Percentiles rank a stretch among this genome's conserved stretches.
phyloP scores from a whole-genome alignment of 2,113 vertebrate species.

The Pheucticus melanocephalus region DNA sequence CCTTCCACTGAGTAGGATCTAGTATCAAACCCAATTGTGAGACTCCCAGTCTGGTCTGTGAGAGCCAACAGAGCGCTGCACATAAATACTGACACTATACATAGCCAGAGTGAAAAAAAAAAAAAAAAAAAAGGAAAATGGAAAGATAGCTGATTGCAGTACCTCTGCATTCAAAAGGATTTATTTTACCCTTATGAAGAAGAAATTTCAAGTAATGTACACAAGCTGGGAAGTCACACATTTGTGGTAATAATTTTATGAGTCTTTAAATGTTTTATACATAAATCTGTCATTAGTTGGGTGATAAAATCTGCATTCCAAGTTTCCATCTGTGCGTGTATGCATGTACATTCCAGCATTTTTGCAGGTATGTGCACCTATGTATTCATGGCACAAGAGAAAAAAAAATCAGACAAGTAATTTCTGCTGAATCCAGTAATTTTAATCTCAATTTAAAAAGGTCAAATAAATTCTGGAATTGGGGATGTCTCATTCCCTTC shows the following conservation, averaged over 20 bases:
- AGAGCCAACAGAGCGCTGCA: slow-evolving; percentile 16
- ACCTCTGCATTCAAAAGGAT: background rate
- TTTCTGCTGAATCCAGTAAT: background rate
- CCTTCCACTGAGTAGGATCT: slow-evolving; percentile 40
- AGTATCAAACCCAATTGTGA: slow-evolving; percentile 57
- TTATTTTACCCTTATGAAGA: background rate
- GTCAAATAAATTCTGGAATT: background rate
- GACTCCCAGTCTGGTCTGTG: slow-evolving; percentile 22
- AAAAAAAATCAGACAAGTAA: background rate
- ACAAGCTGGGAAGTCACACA: background rate
- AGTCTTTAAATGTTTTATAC: background rate
- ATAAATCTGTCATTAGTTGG: background rate
- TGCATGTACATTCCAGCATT: background rate
- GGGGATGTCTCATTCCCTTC: background rate
- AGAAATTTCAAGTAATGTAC: background rate
- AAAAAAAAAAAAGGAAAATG: background rate
- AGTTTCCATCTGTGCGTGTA: background rate
- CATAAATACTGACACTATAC: slow-evolving; percentile 12
- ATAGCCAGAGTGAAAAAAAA: slow-evolving; percentile 1
- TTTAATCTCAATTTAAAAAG: background rate
- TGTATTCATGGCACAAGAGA: background rate
- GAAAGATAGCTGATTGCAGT: background rate
- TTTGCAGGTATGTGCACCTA: background rate
- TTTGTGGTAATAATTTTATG: background rate
- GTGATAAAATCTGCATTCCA: background rate